Conservation (phyloP, 2,888 invertebrate genomes). For the Philaethria dido region DNA sequence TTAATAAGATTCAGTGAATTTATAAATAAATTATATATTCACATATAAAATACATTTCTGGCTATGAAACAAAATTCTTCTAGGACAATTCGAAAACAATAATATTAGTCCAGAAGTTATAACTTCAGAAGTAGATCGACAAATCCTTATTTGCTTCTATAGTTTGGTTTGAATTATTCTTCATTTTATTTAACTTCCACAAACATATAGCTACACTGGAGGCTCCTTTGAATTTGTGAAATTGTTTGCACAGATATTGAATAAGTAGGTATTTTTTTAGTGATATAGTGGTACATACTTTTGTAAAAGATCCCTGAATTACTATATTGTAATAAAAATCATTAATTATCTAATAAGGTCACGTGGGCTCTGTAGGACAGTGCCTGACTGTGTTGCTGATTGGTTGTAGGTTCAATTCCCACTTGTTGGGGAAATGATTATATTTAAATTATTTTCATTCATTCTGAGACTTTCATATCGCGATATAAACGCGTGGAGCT, state of each 20-base stretch:
- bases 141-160: constrained; percentile 37
- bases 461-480: too few species aligned
- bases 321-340: too few species aligned
- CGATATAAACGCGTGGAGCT: too few species aligned
- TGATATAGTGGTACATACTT: too few species aligned
- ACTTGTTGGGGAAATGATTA: too few species aligned
- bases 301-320: too few species aligned
- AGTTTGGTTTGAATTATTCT: constrained; percentile 40
- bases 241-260: constrained; percentile 26
- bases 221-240: constrained; percentile 19
- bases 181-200: constrained; percentile 41
- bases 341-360: too few species aligned
- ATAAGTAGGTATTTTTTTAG: not conserved
- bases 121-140: constrained; percentile 34
- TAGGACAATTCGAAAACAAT: constrained; percentile 37
- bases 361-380: too few species aligned
- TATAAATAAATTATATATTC: not conserved
- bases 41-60: not conserved
- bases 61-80: constrained; percentile 16
- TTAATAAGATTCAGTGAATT: too few species aligned
- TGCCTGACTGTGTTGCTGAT: too few species aligned
- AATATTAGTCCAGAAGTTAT: constrained; percentile 32
- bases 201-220: constrained; percentile 32
- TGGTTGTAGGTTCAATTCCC: too few species aligned
- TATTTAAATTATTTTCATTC: too few species aligned